Conservation (phyloP, 2,113 vertebrate genomes). For the Leptobrachium ailaonicum region DNA sequence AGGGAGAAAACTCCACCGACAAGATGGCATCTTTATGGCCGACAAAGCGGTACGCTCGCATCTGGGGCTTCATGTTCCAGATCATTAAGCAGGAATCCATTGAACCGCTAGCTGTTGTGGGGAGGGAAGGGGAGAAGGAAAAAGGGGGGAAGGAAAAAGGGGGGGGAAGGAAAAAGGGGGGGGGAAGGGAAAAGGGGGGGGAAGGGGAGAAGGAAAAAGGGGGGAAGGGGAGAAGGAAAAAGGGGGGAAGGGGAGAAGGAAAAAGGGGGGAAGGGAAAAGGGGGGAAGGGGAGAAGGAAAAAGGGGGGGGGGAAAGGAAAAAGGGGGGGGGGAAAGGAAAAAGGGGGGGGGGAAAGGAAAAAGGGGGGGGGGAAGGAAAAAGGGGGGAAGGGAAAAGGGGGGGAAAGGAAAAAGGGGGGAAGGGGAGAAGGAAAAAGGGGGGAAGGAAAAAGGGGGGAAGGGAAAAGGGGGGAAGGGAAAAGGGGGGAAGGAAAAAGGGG, state of each 20-base stretch:
- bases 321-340: too few relatives aligned
- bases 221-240: too few relatives aligned
- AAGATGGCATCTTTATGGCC: conserved; percentile 89
- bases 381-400: too few relatives aligned
- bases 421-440: not conserved
- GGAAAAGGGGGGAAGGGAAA: not conserved
- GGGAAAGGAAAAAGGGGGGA: not conserved
- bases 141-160: not conserved
- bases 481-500: too few relatives aligned
- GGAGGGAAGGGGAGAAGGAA: not conserved
- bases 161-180: not conserved
- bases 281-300: not conserved
- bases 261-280: not conserved
- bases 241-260: too few relatives aligned
- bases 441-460: too few relatives aligned
- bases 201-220: not conserved
- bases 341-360: not conserved
- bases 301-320: too few relatives aligned
- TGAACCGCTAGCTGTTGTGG: conserved; percentile 84
- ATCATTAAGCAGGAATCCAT: conserved; percentile 92
- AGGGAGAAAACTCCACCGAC: conserved; percentile 92
- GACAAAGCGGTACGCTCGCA: conserved; percentile 87
- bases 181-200: not conserved
- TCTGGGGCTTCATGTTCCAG: conserved; percentile 91
- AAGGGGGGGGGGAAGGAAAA: not conserved